phyloP scores from a whole-genome alignment of 2,113 vertebrate genomes.

The mouse (Mus musculus) region DNA sequence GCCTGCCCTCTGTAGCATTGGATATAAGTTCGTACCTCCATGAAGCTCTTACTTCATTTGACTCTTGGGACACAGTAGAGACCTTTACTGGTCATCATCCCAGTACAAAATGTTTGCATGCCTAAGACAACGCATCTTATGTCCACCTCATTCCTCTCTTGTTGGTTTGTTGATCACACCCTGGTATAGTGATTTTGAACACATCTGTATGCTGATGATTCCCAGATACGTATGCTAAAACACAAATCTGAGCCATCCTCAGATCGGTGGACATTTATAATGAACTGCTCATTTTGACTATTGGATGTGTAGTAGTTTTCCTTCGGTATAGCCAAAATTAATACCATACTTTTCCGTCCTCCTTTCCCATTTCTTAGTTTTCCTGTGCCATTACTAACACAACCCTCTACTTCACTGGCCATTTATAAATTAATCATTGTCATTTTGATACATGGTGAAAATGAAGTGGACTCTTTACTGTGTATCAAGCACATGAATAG shows the following conservation, averaged over 20 bases:
- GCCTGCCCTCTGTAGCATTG: not conserved
- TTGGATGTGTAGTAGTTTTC: not conserved
- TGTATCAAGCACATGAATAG: not conserved
- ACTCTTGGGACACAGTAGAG: constrained; percentile 30
- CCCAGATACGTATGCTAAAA: not conserved
- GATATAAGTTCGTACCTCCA: not conserved
- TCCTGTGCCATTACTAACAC: not conserved
- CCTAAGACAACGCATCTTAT: not conserved
- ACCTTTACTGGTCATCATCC: not conserved
- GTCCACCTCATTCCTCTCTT: not conserved
- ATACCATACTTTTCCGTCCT: not conserved
- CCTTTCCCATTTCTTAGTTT: not conserved
- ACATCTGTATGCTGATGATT: not conserved
- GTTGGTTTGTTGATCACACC: not conserved
- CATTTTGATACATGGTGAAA: constrained; percentile 38
- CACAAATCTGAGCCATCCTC: not conserved
- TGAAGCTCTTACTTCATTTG: constrained; percentile 32
- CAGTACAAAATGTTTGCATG: not conserved
- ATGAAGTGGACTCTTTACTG: constrained; percentile 26
- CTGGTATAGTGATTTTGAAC: constrained; percentile 30
- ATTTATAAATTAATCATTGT: constrained; percentile 38
- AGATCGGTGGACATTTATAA: not conserved
- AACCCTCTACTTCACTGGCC: not conserved
- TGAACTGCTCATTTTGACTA: not conserved
- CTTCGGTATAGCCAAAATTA: not conserved